Evolutionary conservation across 2,888 invertebrate species (phyloP).

Genomic region (Tuberolachnus salignus): DNA sequence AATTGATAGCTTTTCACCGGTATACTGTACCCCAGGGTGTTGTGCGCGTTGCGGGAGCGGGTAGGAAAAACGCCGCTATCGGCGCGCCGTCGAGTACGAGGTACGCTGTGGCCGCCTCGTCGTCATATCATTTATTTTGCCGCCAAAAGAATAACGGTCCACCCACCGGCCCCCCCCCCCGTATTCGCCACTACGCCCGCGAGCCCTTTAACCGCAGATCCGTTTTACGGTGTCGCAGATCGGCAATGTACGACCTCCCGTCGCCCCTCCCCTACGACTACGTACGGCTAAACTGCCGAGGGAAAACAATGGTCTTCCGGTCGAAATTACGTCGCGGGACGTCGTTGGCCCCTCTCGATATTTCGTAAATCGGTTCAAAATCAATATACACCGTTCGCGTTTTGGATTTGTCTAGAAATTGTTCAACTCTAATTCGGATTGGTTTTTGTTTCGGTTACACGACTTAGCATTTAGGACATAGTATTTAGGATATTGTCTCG

Average conservation of each 20-base stretch:
- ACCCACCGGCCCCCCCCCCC: not conserved
- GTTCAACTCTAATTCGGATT: too few relatives aligned
- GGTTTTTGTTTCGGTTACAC: too few relatives aligned
- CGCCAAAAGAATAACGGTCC: constrained; percentile 25
- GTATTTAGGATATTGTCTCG: too few relatives aligned
- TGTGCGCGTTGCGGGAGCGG: constrained; percentile 9
- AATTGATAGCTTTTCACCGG: constrained; percentile 56
- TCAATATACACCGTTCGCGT: too few relatives aligned
- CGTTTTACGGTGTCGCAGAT: not conserved
- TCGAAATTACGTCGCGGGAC: too few relatives aligned
- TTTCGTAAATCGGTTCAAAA: too few relatives aligned
- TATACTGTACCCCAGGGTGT: constrained; percentile 52
- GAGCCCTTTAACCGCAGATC: constrained; percentile 17
- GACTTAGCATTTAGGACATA: too few relatives aligned
- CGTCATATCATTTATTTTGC: constrained; percentile 49
- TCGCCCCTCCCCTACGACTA: not conserved
- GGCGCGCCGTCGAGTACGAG: constrained; percentile 3
- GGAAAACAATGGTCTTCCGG: too few relatives aligned
- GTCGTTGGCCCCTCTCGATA: too few relatives aligned
- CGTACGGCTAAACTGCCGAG: too few relatives aligned
- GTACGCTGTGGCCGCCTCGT: constrained; percentile 25
- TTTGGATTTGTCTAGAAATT: too few relatives aligned
- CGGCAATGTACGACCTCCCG: not conserved
- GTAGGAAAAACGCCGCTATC: not conserved
- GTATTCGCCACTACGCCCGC: not conserved